These are phyloP conservation scores for Emberiza fucata DNA, from an alignment of 2,113 vertebrate species.

Conservation along the genomic window DNA sequence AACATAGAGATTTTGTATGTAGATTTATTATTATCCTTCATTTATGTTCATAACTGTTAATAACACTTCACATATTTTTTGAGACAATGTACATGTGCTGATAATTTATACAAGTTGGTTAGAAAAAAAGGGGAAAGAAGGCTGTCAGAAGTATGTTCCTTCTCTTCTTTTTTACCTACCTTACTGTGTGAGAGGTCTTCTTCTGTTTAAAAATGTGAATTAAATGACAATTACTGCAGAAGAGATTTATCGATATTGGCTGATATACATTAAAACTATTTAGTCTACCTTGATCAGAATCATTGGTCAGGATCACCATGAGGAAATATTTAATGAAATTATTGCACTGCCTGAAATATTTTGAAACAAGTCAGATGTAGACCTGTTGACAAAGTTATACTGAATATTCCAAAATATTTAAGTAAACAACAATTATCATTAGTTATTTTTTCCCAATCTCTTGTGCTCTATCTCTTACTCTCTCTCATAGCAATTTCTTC, in stretches of 20 bases:
- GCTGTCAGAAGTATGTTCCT: not conserved
- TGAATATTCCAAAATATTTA: not conserved
- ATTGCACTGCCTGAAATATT: not conserved
- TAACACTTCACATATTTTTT: not conserved
- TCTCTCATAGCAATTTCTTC: not conserved
- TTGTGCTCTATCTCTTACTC: not conserved
- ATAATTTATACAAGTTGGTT: not conserved
- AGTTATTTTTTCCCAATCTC: not conserved
- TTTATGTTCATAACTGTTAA: not conserved
- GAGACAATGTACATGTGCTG: not conserved
- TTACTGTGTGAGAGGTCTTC: not conserved
- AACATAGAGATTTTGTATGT: not conserved
- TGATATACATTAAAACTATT: fast-evolving
- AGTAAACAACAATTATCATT: not conserved
- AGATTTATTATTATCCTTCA: not conserved
- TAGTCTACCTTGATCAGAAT: not conserved
- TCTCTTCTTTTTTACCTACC: not conserved
- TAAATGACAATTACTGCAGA: not conserved
- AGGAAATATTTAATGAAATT: not conserved
- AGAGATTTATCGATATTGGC: not conserved
- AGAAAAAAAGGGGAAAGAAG: not conserved
- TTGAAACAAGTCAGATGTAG: not conserved
- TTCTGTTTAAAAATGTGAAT: not conserved
- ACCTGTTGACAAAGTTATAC: not conserved
- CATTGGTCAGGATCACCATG: not conserved